phyloP scores from a whole-genome alignment of 2,113 vertebrate species.

The Pelecanus crispus region DNA sequence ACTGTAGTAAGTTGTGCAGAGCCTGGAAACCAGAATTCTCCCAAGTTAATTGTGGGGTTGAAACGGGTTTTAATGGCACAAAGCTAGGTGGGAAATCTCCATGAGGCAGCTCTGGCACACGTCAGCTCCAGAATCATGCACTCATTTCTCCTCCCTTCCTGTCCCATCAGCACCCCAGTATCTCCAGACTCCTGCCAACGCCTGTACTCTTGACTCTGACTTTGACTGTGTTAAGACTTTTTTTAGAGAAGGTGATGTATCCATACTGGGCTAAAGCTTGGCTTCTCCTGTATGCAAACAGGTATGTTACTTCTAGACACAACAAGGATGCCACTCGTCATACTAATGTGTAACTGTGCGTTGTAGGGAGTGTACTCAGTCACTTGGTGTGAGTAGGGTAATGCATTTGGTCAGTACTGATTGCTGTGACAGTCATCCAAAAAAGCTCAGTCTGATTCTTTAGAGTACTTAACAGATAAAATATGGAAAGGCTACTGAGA shows the following conservation, averaged over 20 bases:
- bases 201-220: not conserved
- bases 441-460: not conserved
- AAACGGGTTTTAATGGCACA: not conserved
- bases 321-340: not conserved
- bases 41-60: not conserved
- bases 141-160: not conserved
- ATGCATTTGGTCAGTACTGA: not conserved
- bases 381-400: rapidly evolving
- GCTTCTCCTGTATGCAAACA: not conserved
- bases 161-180: not conserved
- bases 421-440: not conserved
- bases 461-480: not conserved
- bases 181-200: not conserved
- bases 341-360: no score
- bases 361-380: no score
- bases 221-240: not conserved
- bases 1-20: not conserved
- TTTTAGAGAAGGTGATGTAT: not conserved
- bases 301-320: not conserved
- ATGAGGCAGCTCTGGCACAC: not conserved
- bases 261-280: not conserved
- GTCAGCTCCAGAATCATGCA: not conserved
- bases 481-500: not conserved
- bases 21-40: not conserved
- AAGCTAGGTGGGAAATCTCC: not conserved